phyloP scores from a whole-genome alignment of 2,113 vertebrate species.

The Zosterops lateralis region DNA sequence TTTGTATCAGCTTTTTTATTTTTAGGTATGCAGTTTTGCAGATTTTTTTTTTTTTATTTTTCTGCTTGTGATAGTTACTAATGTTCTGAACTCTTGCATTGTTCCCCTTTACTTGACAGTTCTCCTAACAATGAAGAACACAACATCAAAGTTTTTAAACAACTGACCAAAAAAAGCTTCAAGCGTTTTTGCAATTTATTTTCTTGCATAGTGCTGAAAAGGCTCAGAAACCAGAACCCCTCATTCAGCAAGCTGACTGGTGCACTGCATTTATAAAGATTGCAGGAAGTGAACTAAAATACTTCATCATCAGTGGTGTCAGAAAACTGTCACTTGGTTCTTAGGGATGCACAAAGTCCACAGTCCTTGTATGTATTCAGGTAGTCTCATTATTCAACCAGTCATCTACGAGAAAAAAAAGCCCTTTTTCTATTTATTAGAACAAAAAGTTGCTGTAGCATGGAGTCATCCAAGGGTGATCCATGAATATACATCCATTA shows the following conservation, averaged over 20 bases:
- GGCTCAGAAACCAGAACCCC: not conserved
- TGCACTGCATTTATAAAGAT: not conserved
- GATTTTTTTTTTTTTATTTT: not conserved
- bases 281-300: not conserved
- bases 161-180: not conserved
- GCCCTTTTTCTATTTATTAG: not conserved
- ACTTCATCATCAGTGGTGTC: not conserved
- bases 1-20: not conserved
- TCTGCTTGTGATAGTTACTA: not conserved
- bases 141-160: not conserved
- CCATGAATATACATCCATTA: not conserved
- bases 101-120: not conserved
- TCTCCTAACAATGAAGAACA: not conserved
- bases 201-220: not conserved
- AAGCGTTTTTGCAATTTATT: not conserved
- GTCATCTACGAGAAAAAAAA: accelerated
- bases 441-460: not conserved
- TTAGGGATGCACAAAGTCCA: not conserved
- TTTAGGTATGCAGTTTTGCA: not conserved
- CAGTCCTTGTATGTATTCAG: not conserved
- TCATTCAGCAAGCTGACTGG: not conserved
- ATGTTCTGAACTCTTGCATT: not conserved
- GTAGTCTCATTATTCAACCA: not conserved
- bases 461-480: not conserved
- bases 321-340: not conserved